These are phyloP conservation scores for Ceratotherium simum DNA, from an alignment of 2,113 vertebrate species.

Conservation along the genomic window DNA sequence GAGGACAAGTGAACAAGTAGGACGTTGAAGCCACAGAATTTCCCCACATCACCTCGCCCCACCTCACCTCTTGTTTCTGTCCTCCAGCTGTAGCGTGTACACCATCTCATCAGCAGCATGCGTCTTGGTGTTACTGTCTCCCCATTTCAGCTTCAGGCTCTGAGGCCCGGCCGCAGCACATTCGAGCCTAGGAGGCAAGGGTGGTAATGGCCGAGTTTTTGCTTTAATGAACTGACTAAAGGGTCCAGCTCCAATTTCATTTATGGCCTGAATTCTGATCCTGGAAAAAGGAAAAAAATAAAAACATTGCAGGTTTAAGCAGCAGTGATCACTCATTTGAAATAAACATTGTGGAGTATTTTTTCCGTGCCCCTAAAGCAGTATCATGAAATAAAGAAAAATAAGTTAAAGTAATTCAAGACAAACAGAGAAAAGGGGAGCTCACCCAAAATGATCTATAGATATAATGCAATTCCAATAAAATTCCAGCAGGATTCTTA, in stretches of 20 bases:
- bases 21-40: rapidly evolving
- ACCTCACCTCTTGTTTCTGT: slow-evolving; percentile 95
- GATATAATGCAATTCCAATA: not conserved
- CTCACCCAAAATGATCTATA: not conserved
- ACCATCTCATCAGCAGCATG: slow-evolving; percentile 90
- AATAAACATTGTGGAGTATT: not conserved
- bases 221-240: slow-evolving; percentile 91
- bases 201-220: slow-evolving; percentile 95
- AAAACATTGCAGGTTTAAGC: not conserved
- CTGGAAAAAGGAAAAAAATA: slow-evolving; percentile 79
- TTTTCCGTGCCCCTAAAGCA: not conserved
- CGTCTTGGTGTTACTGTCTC: slow-evolving; percentile 91
- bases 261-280: slow-evolving; percentile 96
- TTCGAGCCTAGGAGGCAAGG: slow-evolving; percentile 94
- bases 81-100: slow-evolving; percentile 96
- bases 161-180: slow-evolving; percentile 96
- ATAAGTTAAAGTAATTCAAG: not conserved
- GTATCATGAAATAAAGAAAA: not conserved
- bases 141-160: slow-evolving; percentile 99
- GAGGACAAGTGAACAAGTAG: not conserved
- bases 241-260: slow-evolving; percentile 94
- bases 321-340: not conserved
- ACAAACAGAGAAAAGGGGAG: not conserved
- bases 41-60: rapidly evolving
- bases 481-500: not conserved